A percentile compares a stretch with the other conserved stretches of the same genome.
Evolutionary conservation across 1,140 invertebrate genomes (phyloP).

Genomic region (Periplaneta americana): DNA sequence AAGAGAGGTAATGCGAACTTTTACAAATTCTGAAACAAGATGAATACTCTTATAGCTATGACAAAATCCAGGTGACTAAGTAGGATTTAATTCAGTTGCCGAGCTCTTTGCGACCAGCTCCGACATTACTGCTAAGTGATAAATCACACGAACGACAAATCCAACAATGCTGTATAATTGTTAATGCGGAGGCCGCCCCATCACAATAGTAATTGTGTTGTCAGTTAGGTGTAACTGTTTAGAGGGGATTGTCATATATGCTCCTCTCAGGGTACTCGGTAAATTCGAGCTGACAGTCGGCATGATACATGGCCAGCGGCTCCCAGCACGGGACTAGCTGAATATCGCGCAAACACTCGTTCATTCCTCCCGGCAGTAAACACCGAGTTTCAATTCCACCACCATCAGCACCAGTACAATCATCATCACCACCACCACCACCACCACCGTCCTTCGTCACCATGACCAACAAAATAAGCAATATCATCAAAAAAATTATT

Average conservation of each 20-base stretch:
- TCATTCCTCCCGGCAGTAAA: too few species aligned
- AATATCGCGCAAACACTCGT: too few species aligned
- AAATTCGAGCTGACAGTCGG: neutral
- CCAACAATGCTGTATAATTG: neutral
- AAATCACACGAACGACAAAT: neutral
- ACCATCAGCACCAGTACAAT: too few species aligned
- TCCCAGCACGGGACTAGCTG: too few species aligned
- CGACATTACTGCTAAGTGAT: neutral
- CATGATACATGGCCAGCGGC: too few species aligned
- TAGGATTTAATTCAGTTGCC: neutral
- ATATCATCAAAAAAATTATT: too few species aligned
- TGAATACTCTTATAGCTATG: neutral
- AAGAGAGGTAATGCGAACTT: too few species aligned
- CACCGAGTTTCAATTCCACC: too few species aligned
- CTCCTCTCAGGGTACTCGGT: too few species aligned
- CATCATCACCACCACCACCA: too few species aligned
- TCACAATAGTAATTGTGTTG: constrained; percentile 4
- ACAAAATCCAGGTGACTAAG: neutral
- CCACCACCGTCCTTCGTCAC: too few species aligned
- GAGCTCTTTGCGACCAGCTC: neutral
- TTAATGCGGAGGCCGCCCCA: neutral
- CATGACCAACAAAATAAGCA: too few species aligned
- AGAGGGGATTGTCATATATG: neutral
- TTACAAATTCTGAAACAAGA: neutral
- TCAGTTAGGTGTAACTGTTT: neutral